A percentile compares a stretch with the other conserved stretches of the same genome.
These are phyloP conservation scores for Chelon auratus DNA, from an alignment of 2,797 vertebrate genomes.

Conservation along the genomic window DNA sequence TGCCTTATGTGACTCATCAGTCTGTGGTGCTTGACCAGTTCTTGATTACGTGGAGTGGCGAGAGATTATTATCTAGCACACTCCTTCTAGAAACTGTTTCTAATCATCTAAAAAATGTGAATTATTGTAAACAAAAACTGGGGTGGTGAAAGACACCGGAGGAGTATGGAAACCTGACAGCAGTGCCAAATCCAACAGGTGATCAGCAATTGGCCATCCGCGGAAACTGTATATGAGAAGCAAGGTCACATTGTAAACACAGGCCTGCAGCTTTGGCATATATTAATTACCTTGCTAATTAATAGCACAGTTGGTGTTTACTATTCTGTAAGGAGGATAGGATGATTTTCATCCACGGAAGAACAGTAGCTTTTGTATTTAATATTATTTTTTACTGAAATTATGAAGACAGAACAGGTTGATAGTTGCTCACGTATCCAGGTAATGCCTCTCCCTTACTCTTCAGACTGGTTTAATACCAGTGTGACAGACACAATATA, in stretches of 20 bases:
- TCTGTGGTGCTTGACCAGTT: constrained; percentile 11
- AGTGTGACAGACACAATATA: constrained; percentile 48
- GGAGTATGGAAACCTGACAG: constrained; percentile 24
- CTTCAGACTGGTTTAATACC: constrained; percentile 11
- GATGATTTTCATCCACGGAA: constrained; percentile 30
- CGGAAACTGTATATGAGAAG: constrained; percentile 36
- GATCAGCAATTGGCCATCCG: constrained; percentile 32
- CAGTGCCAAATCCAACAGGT: constrained; percentile 27
- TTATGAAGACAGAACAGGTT: constrained; percentile 24
- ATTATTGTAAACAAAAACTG: constrained; percentile 52
- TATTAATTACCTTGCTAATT: constrained; percentile 50
- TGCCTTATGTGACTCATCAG: constrained; percentile 11
- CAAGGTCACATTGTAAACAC: constrained; percentile 56
- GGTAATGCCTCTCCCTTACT: constrained; percentile 12
- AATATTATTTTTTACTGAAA: constrained; percentile 8
- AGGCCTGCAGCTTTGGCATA: constrained; percentile 55
- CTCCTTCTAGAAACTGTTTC: constrained; percentile 7
- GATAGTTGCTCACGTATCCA: constrained; percentile 38
- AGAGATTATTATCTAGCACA: constrained; percentile 8
- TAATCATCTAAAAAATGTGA: constrained; percentile 28
- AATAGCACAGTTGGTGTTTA: constrained; percentile 70
- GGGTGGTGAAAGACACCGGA: constrained; percentile 26
- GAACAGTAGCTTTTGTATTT: constrained; percentile 1
- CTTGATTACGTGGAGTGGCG: constrained; percentile 17
- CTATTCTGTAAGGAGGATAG: constrained; percentile 28